Evolutionary conservation across 2,888 invertebrate genomes (phyloP), one percentile per base, ranked within the genome.

Genomic region (Tenthredo mesomela): DNA sequence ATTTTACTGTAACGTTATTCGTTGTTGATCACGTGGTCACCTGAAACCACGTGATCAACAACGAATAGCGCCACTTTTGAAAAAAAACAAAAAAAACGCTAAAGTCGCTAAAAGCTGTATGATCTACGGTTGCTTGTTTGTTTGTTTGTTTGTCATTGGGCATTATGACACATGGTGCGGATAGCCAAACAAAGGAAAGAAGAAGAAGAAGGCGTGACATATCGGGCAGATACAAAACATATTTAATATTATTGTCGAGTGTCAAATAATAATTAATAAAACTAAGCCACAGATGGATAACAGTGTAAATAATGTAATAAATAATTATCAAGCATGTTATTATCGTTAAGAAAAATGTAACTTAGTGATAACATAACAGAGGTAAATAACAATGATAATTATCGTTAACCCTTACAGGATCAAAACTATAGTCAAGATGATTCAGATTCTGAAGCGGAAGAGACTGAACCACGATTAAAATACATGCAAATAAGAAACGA

Each of bases 401-500:
- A 61, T 80, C 2, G 15, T 7, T 37, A 25, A 80, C 21, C 25
- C 10, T 88, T 85, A 61, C 84, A 93, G 92, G 90, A 90, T 82
- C 91, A 92, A 73, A 90, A 91, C 78, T 91, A 87, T 85, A 91
- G 89, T 86, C 91, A 91, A 75, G 91, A 93, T 87, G 92, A 93
- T 86, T 91, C 92, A 70, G 92, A 93, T 78, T 91, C 91, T 7
- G 95, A 95, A 84, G 88, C 93, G 54, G 95, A 95, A 87, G 96
- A 96, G 91, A 94, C 95, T 85, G 98, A 98, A 91, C 99, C 99
- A 0, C 97, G 97, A 94, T 95, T 99, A 84, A 98, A 98, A 93
- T 99, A 98, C 94, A 96, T 97, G 90, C 95, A 99, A 87, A 95
- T 99, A 93, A 96, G 95, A 50, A 98, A 98, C 94, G 98, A 98